phyloP scores from a whole-genome alignment of 2,797 vertebrate genomes.

The Crypturellus tataupa region DNA sequence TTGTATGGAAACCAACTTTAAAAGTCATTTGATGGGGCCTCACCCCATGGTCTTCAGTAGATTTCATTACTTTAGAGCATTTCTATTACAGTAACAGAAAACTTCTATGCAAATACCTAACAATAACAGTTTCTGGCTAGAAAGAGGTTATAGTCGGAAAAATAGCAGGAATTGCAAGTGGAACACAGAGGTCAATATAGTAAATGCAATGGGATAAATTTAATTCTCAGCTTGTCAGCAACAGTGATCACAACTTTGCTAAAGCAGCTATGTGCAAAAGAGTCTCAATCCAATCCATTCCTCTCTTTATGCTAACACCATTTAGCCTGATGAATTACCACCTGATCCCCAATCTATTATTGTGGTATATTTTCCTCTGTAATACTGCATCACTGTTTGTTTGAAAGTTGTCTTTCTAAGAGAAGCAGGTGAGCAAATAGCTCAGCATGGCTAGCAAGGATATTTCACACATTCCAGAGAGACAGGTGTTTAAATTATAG shows the following conservation, averaged over 20 bases:
- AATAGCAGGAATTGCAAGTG: slow-evolving; percentile 17
- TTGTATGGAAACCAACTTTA: not conserved
- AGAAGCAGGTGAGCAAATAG: slow-evolving; percentile 81
- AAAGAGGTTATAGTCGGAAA: slow-evolving; percentile 36
- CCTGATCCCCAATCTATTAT: slow-evolving; percentile 7
- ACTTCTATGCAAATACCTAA: slow-evolving; percentile 52
- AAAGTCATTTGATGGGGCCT: not conserved
- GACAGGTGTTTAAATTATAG: slow-evolving; percentile 86
- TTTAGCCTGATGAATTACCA: slow-evolving; percentile 17
- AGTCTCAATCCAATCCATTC: not conserved
- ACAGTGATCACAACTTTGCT: not conserved
- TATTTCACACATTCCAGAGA: slow-evolving; percentile 83
- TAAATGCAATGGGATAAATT: not conserved
- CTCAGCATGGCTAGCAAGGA: slow-evolving; percentile 68
- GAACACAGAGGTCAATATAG: slow-evolving; percentile 3
- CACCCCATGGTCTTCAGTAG: not conserved
- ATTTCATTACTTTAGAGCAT: not conserved
- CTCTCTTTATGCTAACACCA: not conserved
- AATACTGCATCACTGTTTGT: slow-evolving; percentile 69
- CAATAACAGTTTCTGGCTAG: slow-evolving; percentile 27
- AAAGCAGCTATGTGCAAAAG: not conserved
- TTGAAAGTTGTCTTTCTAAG: slow-evolving; percentile 76
- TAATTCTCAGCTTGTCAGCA: slow-evolving; percentile 20
- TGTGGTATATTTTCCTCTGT: slow-evolving; percentile 37
- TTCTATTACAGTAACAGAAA: not conserved